Evolutionary conservation across 2,113 vertebrate species (phyloP).

Genomic region (Electrona antarctica): DNA sequence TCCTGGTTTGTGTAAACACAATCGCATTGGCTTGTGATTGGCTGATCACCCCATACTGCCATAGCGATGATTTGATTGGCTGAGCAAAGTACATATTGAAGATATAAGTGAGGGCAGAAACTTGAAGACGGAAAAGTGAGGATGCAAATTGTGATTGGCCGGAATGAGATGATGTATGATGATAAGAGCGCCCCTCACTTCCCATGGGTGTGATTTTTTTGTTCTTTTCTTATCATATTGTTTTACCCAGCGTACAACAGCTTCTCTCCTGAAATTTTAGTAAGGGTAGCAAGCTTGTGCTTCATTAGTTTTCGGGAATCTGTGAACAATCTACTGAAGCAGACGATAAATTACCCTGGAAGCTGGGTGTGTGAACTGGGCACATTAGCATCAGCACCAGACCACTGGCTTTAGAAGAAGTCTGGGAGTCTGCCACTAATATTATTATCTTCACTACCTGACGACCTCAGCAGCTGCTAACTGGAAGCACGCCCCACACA

Average conservation of each 20-base stretch:
- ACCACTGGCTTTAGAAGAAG: background rate
- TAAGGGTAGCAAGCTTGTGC: background rate
- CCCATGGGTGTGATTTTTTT: no score
- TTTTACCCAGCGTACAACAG: background rate
- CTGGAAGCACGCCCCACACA: background rate
- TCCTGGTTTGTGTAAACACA: no score
- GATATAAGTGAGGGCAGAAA: no score
- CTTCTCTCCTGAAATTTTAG: background rate
- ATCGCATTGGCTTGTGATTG: no score
- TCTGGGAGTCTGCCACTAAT: background rate
- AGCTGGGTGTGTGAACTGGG: background rate
- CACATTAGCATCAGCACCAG: background rate
- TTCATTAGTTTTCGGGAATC: background rate
- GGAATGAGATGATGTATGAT: no score
- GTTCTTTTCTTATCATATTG: background rate
- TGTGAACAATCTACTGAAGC: background rate
- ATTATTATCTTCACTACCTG: conserved; percentile 1
- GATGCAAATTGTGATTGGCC: no score
- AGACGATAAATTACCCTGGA: conserved; percentile 6
- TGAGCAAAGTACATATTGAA: no score
- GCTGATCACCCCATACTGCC: no score
- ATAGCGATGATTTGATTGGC: no score
- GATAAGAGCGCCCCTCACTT: no score
- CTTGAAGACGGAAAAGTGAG: no score
- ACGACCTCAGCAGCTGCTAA: background rate